phyloP scores from a whole-genome alignment of 2,797 vertebrate species.

The Neoniphon sammara region DNA sequence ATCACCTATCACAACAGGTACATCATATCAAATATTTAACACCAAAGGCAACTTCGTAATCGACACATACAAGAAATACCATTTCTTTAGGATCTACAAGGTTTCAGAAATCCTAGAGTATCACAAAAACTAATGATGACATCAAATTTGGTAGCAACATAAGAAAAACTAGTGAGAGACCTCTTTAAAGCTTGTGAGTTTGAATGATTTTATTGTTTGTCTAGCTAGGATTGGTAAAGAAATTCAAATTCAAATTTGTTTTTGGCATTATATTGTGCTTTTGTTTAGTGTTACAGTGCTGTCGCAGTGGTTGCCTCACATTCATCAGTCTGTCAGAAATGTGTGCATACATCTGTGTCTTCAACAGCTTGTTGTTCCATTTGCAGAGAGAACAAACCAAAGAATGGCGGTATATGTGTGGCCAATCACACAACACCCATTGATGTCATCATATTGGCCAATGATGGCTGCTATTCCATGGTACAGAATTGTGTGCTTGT shows the following conservation, averaged over 20 bases:
- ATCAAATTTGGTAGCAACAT: no score
- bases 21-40: slow-evolving; percentile 28
- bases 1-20: slow-evolving; percentile 94
- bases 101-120: neutral
- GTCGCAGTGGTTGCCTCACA: no score
- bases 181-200: no score
- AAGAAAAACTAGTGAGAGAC: no score
- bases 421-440: slow-evolving; percentile 96
- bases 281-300: no score
- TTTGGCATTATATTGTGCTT: no score
- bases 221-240: no score
- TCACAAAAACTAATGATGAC: no score
- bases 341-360: neutral
- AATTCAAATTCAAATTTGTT: no score
- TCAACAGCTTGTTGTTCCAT: slow-evolving; percentile 1
- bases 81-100: neutral
- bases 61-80: neutral
- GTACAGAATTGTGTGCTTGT: slow-evolving; percentile 69
- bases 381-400: slow-evolving; percentile 90
- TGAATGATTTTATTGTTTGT: no score
- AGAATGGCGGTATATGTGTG: slow-evolving; percentile 93
- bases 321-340: neutral
- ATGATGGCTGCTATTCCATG: slow-evolving; percentile 93
- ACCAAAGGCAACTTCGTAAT: neutral
- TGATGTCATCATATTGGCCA: slow-evolving; percentile 93